Base-by-base conservation (phyloP, 2,113 vertebrate species). In the Siphamia tubifer region DNA sequence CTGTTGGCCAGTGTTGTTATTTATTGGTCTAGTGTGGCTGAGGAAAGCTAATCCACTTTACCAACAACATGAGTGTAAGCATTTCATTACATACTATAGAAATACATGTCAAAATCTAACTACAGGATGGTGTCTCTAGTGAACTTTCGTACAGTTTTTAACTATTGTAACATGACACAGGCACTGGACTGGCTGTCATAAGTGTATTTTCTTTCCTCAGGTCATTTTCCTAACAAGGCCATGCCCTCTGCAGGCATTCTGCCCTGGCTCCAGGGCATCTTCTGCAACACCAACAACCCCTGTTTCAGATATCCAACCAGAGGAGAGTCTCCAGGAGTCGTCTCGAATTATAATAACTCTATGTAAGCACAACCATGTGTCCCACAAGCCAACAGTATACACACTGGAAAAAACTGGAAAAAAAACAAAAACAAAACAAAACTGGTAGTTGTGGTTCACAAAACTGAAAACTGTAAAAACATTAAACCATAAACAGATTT, bases 201-300 rank as follows among this genome's bases (percentile, higher is more conserved):
- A 39, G 5, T 21, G 11, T 15, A 51, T 1, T 77, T 5, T 31
- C 67, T 90, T 87, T 21, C 83, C 27, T 64, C 90, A 99, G 98
- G 97, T 92, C 96, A 98, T 87, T 99, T 99, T 73, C 95, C 98
- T 87, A 99, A 96, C 89, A 98, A 98, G 89, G 97, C 96, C 3
- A 94, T 99, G 97, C 97, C 98, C 17, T 99, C 98, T 10, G 91
- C 96, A 7, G 96, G 98, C 84, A 86, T 93, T 2, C 80, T 99
- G 75, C 96, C 96, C 0, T 99, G 97, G 96, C 90, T 99, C 64
- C 96, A 98, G 53, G 96, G 97, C 27, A 95, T 99, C 84, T 96
- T 98, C 90, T 99, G 98, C 89, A 99, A 99, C 8, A 81, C 92
- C 87, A 95, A 97, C 88, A 99, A 99, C 82, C 96, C 97, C 61